Conservation (phyloP, 2,797 vertebrate genomes). For the Bovichtus diacanthus region DNA sequence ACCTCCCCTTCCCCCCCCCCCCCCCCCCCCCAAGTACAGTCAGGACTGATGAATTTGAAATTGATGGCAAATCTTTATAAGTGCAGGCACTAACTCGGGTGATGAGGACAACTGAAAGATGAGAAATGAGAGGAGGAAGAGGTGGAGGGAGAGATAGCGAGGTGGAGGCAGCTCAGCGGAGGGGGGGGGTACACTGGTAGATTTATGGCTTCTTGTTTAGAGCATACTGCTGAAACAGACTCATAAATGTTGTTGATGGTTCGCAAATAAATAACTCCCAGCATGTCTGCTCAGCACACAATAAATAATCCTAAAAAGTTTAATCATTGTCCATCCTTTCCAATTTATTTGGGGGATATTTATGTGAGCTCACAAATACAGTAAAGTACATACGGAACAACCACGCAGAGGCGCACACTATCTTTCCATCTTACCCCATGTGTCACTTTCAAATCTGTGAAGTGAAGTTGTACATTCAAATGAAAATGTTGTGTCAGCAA, state of each 20-base stretch:
- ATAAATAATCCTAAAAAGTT: slow-evolving; percentile 79
- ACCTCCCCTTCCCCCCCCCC: neutral
- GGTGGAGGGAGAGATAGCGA: slow-evolving; percentile 28
- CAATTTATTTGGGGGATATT: slow-evolving; percentile 69
- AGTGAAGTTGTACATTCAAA: slow-evolving; percentile 19
- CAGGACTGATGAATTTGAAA: slow-evolving; percentile 64
- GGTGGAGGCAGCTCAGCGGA: slow-evolving; percentile 24
- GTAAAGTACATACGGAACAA: slow-evolving; percentile 7
- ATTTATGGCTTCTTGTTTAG: slow-evolving; percentile 75
- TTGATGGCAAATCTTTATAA: slow-evolving; percentile 65
- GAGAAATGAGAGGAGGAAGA: slow-evolving; percentile 40
- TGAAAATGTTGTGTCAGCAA: slow-evolving; percentile 34
- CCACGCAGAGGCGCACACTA: slow-evolving; percentile 10
- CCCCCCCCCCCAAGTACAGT: slow-evolving; percentile 33
- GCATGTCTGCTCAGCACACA: slow-evolving; percentile 75
- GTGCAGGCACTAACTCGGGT: slow-evolving; percentile 37
- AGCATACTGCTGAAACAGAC: slow-evolving; percentile 79
- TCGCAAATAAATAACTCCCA: slow-evolving; percentile 76
- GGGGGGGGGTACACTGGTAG: slow-evolving; percentile 47
- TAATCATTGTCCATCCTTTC: slow-evolving; percentile 68
- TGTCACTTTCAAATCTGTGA: slow-evolving; percentile 45
- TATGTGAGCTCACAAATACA: slow-evolving; percentile 57
- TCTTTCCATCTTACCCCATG: slow-evolving; percentile 24
- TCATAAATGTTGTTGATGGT: slow-evolving; percentile 83
- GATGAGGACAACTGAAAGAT: slow-evolving; percentile 43